These are phyloP conservation scores for Aethes cnicana DNA, from an alignment of 2,888 invertebrate genomes.

Conservation along the genomic window DNA sequence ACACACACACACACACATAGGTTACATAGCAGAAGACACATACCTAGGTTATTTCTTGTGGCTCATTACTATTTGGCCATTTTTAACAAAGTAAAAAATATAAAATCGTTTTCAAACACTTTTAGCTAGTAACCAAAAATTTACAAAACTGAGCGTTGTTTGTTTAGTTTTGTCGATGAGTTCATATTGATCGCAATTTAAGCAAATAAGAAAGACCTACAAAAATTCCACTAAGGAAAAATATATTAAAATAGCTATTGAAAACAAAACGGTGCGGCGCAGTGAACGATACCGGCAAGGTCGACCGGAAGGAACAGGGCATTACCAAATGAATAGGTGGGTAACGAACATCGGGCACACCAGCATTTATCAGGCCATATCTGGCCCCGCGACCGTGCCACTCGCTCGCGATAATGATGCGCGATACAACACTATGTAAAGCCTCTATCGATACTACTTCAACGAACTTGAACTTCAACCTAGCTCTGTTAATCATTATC, in stretches of 20 bases:
- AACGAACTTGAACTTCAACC: conserved; percentile 55
- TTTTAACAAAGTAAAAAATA: too few species aligned
- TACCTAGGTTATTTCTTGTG: too few species aligned
- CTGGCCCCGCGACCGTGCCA: conserved; percentile 48
- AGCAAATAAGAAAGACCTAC: too few species aligned
- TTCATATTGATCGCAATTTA: too few species aligned
- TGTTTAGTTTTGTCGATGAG: too few species aligned
- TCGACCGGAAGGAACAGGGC: conserved; percentile 69
- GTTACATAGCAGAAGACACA: too few species aligned
- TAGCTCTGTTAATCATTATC: conserved; percentile 12
- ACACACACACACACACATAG: too few species aligned
- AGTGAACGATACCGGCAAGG: conserved; percentile 57
- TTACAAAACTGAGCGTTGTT: too few species aligned
- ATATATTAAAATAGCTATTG: background rate
- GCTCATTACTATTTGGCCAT: too few species aligned
- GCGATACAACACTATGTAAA: conserved; percentile 43
- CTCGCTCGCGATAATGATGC: conserved; percentile 44
- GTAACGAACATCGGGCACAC: conserved; percentile 49
- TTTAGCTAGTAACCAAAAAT: too few species aligned
- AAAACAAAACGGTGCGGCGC: conserved; percentile 37
- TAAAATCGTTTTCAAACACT: too few species aligned
- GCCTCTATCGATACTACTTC: conserved; percentile 2
- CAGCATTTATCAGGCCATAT: conserved; percentile 67
- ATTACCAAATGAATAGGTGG: conserved; percentile 70
- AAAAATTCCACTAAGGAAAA: too few species aligned